Base-by-base conservation (phyloP, 2,888 invertebrate species). In the Zygaena filipendulae region DNA sequence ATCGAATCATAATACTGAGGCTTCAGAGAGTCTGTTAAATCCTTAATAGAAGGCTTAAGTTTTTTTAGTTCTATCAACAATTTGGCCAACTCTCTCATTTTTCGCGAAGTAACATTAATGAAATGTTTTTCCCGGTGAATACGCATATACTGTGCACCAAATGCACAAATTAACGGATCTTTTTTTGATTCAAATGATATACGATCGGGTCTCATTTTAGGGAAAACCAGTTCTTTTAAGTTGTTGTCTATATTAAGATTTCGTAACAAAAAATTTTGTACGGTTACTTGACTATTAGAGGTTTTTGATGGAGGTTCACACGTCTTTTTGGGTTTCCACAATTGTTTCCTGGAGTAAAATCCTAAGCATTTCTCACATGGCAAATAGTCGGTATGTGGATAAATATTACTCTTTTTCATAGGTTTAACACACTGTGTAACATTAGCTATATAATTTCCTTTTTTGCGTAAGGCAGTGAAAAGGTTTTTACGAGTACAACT, bases 61-160 rank as follows among this genome's bases (percentile, higher is more conserved):
- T 35, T 40, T 25, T 27, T 38, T 11, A 39, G 18, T 39, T 34
- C 36, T 9, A 36, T 11, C 10, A 39, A 25, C 18, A 42, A 23
- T 31, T 42, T 39, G 6, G 29, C 36, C 4, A 39, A 20, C 13
- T 43, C 39, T 11, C 38, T 21, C 38, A 38, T 38, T 32, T 43
- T 43, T 23, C 39, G 13, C 8, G 43, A 43, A 3, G 27, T 28
- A 4, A 39, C 39, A 31, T 34, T 40, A 9, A 35, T 24, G 27
- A 39, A 40, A 33, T 43, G 43, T 33, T 39, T 31, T 30, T 39
- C 40, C 2, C 42, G 20, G 20, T 40, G 42, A 14, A 21, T 34
- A 21, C 14, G 33, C 8, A 38, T 14, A 27, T 38, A 36, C 27
- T 38, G 27, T 3, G 29, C 25, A 10, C 40, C 40, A 27, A 42